A percentile compares a stretch with the other conserved stretches of the same genome.
Conservation (phyloP, 1,140 invertebrate species). For the Antheraea mylitta region DNA sequence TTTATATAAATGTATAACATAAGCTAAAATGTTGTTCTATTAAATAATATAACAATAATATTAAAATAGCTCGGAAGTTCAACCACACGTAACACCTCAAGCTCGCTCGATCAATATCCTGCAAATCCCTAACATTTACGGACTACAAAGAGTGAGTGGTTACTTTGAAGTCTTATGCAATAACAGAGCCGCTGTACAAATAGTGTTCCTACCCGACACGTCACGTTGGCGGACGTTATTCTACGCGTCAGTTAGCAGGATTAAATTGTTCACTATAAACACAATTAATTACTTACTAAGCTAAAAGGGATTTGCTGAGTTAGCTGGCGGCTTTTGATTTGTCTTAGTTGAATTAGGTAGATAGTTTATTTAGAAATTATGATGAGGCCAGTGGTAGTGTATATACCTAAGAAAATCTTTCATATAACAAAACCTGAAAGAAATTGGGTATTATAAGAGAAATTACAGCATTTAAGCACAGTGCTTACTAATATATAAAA, state of each 20-base stretch:
- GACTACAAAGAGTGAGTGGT: background rate
- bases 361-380: background rate
- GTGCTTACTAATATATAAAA: no score
- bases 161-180: constrained; percentile 4
- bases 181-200: background rate
- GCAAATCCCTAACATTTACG: background rate
- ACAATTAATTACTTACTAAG: background rate
- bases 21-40: background rate
- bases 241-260: background rate
- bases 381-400: background rate
- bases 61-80: background rate
- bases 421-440: no score
- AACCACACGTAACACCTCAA: background rate
- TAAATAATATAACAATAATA: background rate
- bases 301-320: background rate
- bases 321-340: background rate
- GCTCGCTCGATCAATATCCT: background rate
- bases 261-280: background rate
- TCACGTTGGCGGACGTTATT: background rate
- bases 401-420: no score
- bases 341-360: background rate
- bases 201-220: background rate
- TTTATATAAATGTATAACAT: background rate
- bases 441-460: no score
- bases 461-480: no score